phyloP scores from a whole-genome alignment of 2,113 vertebrate genomes.

The Origma solitaria region DNA sequence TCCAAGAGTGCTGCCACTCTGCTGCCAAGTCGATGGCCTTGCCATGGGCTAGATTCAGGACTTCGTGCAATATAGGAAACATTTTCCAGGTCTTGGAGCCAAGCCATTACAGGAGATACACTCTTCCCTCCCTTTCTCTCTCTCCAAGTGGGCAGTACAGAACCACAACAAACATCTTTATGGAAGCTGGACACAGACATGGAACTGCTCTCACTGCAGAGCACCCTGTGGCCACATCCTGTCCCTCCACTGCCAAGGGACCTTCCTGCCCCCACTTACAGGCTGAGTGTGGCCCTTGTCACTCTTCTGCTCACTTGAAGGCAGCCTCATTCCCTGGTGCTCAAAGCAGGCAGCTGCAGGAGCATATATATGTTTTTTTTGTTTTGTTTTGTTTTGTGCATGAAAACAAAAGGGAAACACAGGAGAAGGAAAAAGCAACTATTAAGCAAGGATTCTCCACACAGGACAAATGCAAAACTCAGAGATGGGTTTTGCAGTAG shows the following conservation, averaged over 20 bases:
- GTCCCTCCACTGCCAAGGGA: not conserved
- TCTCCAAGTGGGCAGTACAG: not conserved
- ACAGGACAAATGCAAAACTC: not conserved
- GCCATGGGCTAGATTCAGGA: not conserved
- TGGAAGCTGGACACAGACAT: not conserved
- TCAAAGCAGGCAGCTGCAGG: not conserved
- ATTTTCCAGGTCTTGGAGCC: not conserved
- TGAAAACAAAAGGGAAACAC: not conserved
- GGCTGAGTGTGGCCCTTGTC: not conserved
- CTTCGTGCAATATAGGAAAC: not conserved
- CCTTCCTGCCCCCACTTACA: not conserved
- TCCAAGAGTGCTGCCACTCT: fast-evolving
- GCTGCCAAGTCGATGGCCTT: not conserved
- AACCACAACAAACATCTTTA: not conserved
- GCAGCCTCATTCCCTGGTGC: not conserved
- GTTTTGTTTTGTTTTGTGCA: not conserved
- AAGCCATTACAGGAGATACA: not conserved
- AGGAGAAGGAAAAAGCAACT: not conserved
- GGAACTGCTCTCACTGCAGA: not conserved
- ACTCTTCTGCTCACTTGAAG: not conserved
- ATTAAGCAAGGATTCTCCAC: not conserved
- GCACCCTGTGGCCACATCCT: fast-evolving
- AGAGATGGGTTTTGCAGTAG: not conserved
- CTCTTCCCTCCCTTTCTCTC: not conserved
- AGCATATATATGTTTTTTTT: not conserved